Evolutionary conservation across 2,113 vertebrate species (phyloP).

Genomic region (Pterocles gutturalis): DNA sequence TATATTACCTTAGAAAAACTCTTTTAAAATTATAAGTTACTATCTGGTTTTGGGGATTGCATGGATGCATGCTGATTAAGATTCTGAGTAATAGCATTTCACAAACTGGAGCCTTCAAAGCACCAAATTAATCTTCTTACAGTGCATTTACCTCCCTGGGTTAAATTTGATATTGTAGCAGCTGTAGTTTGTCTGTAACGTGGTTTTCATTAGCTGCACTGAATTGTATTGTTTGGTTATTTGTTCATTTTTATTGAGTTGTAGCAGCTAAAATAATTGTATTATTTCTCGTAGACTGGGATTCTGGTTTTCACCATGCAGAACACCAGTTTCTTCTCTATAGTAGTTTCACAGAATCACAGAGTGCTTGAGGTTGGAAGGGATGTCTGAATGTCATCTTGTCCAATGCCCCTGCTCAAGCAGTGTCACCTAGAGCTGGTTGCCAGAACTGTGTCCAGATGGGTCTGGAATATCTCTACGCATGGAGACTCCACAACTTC

Average conservation of each 20-base stretch:
- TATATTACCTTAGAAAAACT: not conserved
- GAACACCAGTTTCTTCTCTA: not conserved
- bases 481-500: not conserved
- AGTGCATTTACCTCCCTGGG: not conserved
- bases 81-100: not conserved
- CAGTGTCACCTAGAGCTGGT: rapidly evolving
- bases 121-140: not conserved
- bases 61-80: not conserved
- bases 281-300: not conserved
- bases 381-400: not conserved
- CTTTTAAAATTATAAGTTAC: not conserved
- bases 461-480: not conserved
- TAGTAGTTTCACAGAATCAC: not conserved
- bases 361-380: not conserved
- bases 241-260: not conserved
- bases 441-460: not conserved
- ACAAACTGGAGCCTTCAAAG: not conserved
- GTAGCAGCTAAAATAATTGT: not conserved
- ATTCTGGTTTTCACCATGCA: not conserved
- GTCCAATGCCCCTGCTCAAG: not conserved
- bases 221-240: not conserved
- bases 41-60: not conserved
- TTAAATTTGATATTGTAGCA: not conserved
- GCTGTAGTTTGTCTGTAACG: not conserved
- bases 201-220: not conserved